A percentile compares a stretch with the other conserved stretches of the same genome.
phyloP scores from a whole-genome alignment of 2,113 vertebrate genomes.

The Tragelaphus imberbis region DNA sequence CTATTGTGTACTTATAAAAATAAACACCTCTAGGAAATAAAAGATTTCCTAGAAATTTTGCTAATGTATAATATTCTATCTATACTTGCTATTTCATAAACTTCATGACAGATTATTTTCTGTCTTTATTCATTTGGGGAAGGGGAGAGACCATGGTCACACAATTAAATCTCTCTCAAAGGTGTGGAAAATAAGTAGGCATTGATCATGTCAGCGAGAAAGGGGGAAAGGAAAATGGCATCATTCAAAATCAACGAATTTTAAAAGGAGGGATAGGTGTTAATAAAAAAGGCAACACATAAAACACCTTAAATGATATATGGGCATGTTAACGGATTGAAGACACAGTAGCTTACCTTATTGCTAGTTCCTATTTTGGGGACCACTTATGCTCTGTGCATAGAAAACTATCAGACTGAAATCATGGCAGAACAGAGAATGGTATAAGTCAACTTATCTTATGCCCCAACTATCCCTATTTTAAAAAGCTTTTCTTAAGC shows the following conservation, averaged over 20 bases:
- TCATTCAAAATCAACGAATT: neutral
- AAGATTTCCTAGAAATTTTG: slow-evolving; percentile 2
- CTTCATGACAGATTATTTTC: neutral
- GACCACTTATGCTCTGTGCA: neutral
- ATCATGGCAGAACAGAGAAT: neutral
- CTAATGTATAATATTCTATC: neutral
- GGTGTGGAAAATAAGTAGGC: neutral
- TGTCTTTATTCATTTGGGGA: neutral
- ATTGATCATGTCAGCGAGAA: neutral
- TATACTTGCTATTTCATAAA: neutral
- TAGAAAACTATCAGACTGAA: neutral
- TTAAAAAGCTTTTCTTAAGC: neutral
- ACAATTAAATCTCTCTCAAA: neutral
- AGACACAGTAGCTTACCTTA: neutral
- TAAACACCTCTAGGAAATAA: neutral
- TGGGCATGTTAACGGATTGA: neutral
- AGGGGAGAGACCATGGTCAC: neutral
- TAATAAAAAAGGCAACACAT: neutral
- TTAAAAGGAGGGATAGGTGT: neutral
- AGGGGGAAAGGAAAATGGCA: neutral
- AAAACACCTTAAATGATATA: neutral
- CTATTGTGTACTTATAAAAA: neutral
- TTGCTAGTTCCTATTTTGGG: neutral
- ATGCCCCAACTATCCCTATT: neutral
- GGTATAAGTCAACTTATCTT: neutral